These are phyloP conservation scores for Astyanax mexicanus DNA, from an alignment of 2,797 vertebrate genomes.

Conservation along the genomic window DNA sequence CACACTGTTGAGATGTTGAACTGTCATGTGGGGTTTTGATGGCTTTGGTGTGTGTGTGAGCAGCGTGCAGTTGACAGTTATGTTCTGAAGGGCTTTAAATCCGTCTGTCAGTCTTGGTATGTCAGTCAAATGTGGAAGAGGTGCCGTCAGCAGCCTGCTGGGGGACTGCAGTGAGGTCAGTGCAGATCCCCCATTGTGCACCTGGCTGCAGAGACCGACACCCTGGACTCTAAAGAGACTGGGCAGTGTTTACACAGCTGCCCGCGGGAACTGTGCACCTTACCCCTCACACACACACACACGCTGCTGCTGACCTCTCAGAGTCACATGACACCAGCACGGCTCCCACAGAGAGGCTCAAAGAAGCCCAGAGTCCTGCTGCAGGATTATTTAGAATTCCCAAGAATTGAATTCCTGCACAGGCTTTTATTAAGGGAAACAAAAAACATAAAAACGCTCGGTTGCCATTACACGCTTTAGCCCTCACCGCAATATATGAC, in stretches of 20 bases:
- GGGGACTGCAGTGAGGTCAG: slow-evolving; percentile 25
- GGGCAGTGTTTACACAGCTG: slow-evolving; percentile 81
- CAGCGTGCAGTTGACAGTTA: slow-evolving; percentile 4
- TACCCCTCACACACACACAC: slow-evolving; percentile 67
- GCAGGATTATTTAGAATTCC: slow-evolving; percentile 50
- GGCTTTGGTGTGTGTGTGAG: slow-evolving; percentile 13
- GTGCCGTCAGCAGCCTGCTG: not conserved
- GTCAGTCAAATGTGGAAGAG: slow-evolving; percentile 1
- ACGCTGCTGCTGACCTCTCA: slow-evolving; percentile 46
- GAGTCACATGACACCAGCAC: slow-evolving; percentile 62
- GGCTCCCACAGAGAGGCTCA: slow-evolving; percentile 42
- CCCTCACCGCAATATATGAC: slow-evolving; percentile 37
- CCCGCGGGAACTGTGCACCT: slow-evolving; percentile 65
- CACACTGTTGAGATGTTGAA: slow-evolving; percentile 15
- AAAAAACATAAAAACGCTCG: slow-evolving; percentile 40
- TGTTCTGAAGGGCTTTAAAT: slow-evolving; percentile 11
- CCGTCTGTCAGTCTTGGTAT: not conserved
- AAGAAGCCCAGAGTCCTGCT: slow-evolving; percentile 20
- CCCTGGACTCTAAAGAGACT: slow-evolving; percentile 56
- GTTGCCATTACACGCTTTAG: slow-evolving; percentile 40
- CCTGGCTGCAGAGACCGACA: slow-evolving; percentile 63
- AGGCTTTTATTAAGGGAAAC: slow-evolving; percentile 32
- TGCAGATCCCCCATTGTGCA: slow-evolving; percentile 53
- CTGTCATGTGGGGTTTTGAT: slow-evolving; percentile 2
- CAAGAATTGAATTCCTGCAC: not conserved